phyloP scores from a whole-genome alignment of 30 jellyfish, hydroid and myxozoan species.

The Pelagia noctiluca region DNA sequence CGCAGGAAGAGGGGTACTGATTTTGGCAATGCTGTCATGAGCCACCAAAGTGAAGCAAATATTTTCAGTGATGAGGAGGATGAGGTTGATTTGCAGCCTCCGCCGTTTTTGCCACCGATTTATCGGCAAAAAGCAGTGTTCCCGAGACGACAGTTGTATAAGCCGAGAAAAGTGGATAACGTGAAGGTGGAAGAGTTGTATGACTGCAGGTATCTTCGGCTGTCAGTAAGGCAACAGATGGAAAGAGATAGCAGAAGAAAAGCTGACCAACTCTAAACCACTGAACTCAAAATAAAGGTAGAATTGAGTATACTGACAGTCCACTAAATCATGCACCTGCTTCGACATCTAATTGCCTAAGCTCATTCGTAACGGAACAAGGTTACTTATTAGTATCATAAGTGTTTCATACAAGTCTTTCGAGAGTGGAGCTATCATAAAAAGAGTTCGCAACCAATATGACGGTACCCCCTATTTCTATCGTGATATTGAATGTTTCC shows the following conservation, averaged over 20 bases:
- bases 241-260: conserved; percentile 30
- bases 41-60: conserved; percentile 10
- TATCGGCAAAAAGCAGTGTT: conserved; percentile 54
- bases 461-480: no score
- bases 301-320: no score
- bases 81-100: conserved; percentile 38
- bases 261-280: no score
- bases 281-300: no score
- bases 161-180: conserved; percentile 12
- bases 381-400: no score
- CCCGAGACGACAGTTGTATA: conserved; percentile 20
- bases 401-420: no score
- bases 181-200: conserved; percentile 70
- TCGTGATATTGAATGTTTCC: no score
- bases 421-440: no score
- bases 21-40: background rate
- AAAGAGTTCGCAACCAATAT: no score
- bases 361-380: no score
- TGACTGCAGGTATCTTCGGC: conserved; percentile 62
- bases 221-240: conserved; percentile 62
- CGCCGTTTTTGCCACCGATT: conserved; percentile 66
- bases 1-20: conserved; percentile 28
- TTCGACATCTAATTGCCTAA: no score
- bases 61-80: conserved; percentile 27
- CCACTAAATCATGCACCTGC: no score